Conservation (phyloP, 2,888 invertebrate species). For the Itoplectis maculator region DNA sequence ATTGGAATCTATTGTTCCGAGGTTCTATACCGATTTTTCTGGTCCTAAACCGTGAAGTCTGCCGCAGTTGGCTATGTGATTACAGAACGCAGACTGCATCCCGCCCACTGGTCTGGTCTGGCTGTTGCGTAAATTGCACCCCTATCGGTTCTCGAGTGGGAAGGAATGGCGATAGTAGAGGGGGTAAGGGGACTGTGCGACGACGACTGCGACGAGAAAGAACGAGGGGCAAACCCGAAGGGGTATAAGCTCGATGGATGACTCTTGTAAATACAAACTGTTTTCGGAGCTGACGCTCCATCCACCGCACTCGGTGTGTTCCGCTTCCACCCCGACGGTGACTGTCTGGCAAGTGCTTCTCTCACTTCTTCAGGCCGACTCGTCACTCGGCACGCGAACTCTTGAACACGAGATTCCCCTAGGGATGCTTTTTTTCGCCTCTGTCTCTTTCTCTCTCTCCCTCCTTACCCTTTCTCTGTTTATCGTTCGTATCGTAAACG, state of each 20-base stretch:
- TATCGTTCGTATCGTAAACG: conserved; percentile 10
- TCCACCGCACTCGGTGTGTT: conserved; percentile 46
- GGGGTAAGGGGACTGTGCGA: not conserved
- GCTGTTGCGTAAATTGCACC: conserved; percentile 27
- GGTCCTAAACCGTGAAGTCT: too few species aligned
- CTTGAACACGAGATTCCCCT: conserved; percentile 22
- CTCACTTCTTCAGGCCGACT: conserved; percentile 14
- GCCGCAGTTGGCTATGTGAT: too few species aligned
- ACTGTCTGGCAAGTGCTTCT: conserved; percentile 43
- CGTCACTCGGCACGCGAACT: conserved; percentile 19
- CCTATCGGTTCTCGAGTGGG: conserved; percentile 4
- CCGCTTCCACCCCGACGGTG: conserved; percentile 2
- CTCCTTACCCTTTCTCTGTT: not conserved
- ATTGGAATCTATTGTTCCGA: too few species aligned
- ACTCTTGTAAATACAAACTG: conserved; percentile 74
- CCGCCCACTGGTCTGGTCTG: too few species aligned
- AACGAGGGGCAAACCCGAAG: conserved; percentile 52
- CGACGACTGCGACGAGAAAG: conserved; percentile 45
- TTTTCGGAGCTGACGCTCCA: conserved; percentile 52
- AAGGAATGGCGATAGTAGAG: conserved; percentile 15
- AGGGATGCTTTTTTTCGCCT: conserved; percentile 17
- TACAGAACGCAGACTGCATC: too few species aligned
- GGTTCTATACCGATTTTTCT: too few species aligned
- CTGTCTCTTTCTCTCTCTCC: not conserved
- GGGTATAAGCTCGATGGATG: conserved; percentile 72